phyloP scores from a whole-genome alignment of 2,113 vertebrate genomes.

The Perca flavescens region DNA sequence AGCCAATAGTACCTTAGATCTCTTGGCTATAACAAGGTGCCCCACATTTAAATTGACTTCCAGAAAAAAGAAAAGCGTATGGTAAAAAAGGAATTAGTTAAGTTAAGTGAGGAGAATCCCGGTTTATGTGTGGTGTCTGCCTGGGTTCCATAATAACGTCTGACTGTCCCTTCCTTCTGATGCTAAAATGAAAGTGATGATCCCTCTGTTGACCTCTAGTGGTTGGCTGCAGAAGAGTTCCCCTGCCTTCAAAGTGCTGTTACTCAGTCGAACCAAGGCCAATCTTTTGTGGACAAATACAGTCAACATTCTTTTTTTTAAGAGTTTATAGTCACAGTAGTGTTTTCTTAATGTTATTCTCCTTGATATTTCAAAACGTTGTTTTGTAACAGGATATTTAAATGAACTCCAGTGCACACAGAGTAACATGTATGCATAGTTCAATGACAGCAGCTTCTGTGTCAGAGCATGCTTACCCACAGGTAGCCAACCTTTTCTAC shows the following conservation, averaged over 20 bases:
- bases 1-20: not conserved
- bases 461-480: not conserved
- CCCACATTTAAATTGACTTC: not conserved
- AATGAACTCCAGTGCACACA: not conserved
- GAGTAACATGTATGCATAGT: not conserved
- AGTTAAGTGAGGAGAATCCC: not conserved
- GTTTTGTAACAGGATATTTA: not conserved
- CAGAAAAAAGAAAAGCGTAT: not conserved
- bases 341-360: not conserved
- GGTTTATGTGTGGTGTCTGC: not conserved
- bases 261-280: not conserved
- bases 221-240: not conserved
- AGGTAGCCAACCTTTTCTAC: not conserved
- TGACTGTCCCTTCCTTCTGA: not conserved
- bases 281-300: not conserved
- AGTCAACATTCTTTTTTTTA: too few relatives aligned
- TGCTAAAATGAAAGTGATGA: not conserved
- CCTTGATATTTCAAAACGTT: not conserved
- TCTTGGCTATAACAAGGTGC: not conserved
- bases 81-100: not conserved
- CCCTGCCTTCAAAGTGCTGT: not conserved
- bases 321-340: not conserved
- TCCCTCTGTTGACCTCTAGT: not conserved
- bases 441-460: not conserved
- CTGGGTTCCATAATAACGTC: not conserved